Evolutionary conservation across 1,140 invertebrate genomes (phyloP).

Genomic region (Drosophila persimilis): DNA sequence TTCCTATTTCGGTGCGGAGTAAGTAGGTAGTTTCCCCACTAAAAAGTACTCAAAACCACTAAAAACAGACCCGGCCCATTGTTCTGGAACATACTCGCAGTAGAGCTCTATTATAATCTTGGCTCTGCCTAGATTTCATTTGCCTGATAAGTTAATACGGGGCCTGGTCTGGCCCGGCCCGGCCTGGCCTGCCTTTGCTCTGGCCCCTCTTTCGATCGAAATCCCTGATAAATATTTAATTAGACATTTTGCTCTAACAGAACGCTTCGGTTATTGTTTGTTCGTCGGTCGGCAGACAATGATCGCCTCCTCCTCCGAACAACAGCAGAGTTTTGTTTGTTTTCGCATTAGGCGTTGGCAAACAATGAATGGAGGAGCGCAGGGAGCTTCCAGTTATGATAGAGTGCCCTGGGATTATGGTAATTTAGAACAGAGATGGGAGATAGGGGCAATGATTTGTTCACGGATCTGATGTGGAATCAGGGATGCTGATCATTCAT

Average conservation of each 20-base stretch:
- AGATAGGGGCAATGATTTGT: too few relatives aligned
- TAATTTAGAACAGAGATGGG: not conserved
- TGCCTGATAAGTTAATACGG: constrained; percentile 57
- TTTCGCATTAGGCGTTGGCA: constrained; percentile 42
- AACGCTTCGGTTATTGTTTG: constrained; percentile 47
- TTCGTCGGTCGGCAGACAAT: constrained; percentile 28
- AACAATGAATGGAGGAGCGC: not conserved
- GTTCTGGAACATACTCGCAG: constrained; percentile 18
- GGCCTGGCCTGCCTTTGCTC: not conserved
- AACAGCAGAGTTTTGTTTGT: constrained; percentile 42
- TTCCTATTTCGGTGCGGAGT: not conserved
- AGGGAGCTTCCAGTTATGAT: constrained; percentile 15
- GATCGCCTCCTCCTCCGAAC: constrained; percentile 19
- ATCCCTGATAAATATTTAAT: constrained; percentile 76
- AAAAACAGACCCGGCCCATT: constrained; percentile 35
- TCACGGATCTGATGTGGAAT: too few relatives aligned
- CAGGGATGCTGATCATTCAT: not conserved
- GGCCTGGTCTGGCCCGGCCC: not conserved
- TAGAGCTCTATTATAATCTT: constrained; percentile 24
- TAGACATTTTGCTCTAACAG: constrained; percentile 60
- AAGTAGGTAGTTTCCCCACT: not conserved
- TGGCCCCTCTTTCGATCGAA: constrained; percentile 59
- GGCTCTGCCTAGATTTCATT: constrained; percentile 54
- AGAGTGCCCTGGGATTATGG: constrained; percentile 19
- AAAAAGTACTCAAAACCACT: constrained; percentile 8